Percentiles rank a stretch among this genome's conserved stretches.
phyloP scores from a whole-genome alignment of 2,797 vertebrate species.

The Macropodus opercularis region DNA sequence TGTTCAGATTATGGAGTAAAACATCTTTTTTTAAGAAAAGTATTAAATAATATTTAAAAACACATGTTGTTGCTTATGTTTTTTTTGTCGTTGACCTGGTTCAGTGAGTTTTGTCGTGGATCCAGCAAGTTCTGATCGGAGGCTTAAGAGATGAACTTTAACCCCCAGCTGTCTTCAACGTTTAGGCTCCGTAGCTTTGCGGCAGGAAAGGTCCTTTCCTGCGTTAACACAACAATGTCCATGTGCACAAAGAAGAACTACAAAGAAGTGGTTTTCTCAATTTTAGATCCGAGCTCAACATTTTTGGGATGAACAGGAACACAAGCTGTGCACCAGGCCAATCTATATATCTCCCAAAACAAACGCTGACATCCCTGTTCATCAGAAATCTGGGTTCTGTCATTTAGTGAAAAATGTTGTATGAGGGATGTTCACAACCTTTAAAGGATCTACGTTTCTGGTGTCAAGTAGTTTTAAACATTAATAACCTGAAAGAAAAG shows the following conservation, averaged over 20 bases:
- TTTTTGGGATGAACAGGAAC: background rate
- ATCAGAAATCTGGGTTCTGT: too few relatives aligned
- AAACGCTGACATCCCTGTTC: too few relatives aligned
- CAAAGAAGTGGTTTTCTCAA: background rate
- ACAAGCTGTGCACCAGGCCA: background rate
- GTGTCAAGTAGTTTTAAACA: too few relatives aligned
- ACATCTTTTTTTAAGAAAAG: slow-evolving; percentile 82
- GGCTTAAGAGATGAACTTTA: background rate
- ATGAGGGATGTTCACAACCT: too few relatives aligned
- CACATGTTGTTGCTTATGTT: background rate
- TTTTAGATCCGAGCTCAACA: background rate
- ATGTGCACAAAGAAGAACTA: background rate
- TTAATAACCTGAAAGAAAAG: too few relatives aligned
- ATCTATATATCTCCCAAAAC: too few relatives aligned
- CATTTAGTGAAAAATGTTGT: too few relatives aligned
- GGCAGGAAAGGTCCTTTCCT: background rate
- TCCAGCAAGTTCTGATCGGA: background rate
- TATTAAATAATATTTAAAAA: slow-evolving; percentile 79
- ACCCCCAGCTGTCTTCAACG: too few relatives aligned
- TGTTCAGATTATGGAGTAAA: slow-evolving; percentile 89
- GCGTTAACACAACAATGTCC: background rate
- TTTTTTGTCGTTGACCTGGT: background rate
- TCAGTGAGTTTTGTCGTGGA: background rate
- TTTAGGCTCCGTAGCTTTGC: background rate
- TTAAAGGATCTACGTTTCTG: too few relatives aligned